Conservation (phyloP, 2,113 vertebrate genomes). For the Atlantisia rogersi region DNA sequence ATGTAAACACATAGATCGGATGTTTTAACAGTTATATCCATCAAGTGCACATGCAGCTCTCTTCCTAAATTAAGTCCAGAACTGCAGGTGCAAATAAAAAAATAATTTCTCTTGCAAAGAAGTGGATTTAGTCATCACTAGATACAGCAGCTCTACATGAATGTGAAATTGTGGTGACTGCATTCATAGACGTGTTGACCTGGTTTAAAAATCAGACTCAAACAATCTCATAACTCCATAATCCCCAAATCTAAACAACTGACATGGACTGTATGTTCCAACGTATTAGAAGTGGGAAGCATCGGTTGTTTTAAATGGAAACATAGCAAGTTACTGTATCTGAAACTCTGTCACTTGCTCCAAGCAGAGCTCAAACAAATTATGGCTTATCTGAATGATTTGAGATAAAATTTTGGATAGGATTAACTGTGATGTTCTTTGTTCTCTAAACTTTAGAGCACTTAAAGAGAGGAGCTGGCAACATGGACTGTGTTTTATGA, state of each 20-base stretch:
- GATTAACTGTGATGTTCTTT: conserved; percentile 60
- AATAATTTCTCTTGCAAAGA: background rate
- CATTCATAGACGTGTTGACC: background rate
- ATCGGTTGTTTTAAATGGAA: conserved; percentile 54
- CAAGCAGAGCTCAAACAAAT: conserved; percentile 57
- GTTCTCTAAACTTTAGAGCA: conserved; percentile 62
- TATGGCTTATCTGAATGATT: conserved; percentile 65
- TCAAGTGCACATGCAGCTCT: background rate
- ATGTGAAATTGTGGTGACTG: background rate
- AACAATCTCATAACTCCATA: conserved; percentile 34
- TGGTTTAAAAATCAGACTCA: conserved; percentile 24
- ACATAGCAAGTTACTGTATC: conserved; percentile 47
- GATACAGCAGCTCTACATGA: background rate
- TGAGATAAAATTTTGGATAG: conserved; percentile 67
- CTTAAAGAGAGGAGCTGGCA: conserved; percentile 63
- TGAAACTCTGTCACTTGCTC: conserved; percentile 46
- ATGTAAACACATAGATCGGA: background rate
- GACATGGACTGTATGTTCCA: conserved; percentile 43
- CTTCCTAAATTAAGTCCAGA: background rate
- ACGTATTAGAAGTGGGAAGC: conserved; percentile 20
- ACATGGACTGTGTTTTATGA: conserved; percentile 58
- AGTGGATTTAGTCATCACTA: background rate
- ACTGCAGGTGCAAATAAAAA: conserved; percentile 15
- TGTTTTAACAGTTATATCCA: background rate
- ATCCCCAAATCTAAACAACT: conserved; percentile 50